These are phyloP conservation scores for Hybos culiciformis DNA, from an alignment of 2,888 invertebrate species.

Conservation along the genomic window DNA sequence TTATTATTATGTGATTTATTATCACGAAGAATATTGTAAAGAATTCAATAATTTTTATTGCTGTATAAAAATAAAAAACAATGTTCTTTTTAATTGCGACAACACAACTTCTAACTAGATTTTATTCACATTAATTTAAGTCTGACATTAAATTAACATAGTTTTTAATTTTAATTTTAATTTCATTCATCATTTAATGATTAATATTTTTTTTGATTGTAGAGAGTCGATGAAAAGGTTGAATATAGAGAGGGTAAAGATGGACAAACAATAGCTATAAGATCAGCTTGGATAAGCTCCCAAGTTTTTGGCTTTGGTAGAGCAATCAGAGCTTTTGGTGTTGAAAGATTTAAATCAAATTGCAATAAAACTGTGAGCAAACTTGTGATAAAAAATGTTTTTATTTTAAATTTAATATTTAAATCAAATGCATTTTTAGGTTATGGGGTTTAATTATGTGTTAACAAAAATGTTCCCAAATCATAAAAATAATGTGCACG, in stretches of 20 bases:
- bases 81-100: no score
- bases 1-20: no score
- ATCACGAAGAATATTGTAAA: no score
- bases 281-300: slow-evolving; percentile 83
- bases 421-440: slow-evolving; percentile 29
- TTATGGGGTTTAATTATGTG: slow-evolving; percentile 71
- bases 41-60: no score
- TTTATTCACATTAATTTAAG: no score
- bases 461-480: slow-evolving; percentile 53
- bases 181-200: slow-evolving; percentile 2
- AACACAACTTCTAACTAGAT: no score
- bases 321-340: slow-evolving; percentile 78
- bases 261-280: slow-evolving; percentile 60
- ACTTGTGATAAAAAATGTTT: slow-evolving; percentile 6
- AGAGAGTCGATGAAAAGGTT: slow-evolving; percentile 85
- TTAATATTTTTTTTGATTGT: slow-evolving; percentile 20
- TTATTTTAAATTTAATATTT: not conserved
- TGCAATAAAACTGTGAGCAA: slow-evolving; percentile 57
- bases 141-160: not conserved
- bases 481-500: slow-evolving; percentile 28
- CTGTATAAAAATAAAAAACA: no score
- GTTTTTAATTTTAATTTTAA: not conserved
- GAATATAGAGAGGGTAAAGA: slow-evolving; percentile 61
- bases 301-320: slow-evolving; percentile 75
- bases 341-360: slow-evolving; percentile 80